Conservation (phyloP, 2,888 invertebrate genomes). For the Latheticus oryzae region DNA sequence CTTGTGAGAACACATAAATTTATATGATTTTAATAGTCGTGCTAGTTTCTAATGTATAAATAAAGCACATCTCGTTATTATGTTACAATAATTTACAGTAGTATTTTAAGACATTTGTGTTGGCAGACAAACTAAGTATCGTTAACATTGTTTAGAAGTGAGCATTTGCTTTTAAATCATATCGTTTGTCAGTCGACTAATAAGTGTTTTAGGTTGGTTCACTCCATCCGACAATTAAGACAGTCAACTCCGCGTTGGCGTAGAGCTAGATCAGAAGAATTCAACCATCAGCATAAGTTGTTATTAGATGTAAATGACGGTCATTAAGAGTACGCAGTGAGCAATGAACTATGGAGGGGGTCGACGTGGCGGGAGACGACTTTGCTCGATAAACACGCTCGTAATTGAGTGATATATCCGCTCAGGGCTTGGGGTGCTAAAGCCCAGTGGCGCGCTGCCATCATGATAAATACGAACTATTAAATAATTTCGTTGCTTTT, state of each 20-base stretch:
- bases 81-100: slow-evolving; percentile 40
- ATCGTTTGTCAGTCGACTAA: slow-evolving; percentile 40
- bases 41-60: slow-evolving; percentile 33
- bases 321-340: slow-evolving; percentile 53
- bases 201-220: slow-evolving; percentile 18
- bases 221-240: slow-evolving; percentile 21
- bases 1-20: slow-evolving; percentile 38
- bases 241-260: slow-evolving; percentile 12
- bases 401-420: slow-evolving; percentile 58
- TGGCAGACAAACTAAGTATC: slow-evolving; percentile 39
- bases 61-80: slow-evolving; percentile 33
- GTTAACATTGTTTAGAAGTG: slow-evolving; percentile 39
- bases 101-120: slow-evolving; percentile 41
- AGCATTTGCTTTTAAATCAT: slow-evolving; percentile 37
- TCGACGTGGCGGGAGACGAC: slow-evolving; percentile 45
- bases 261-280: slow-evolving; percentile 40
- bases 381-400: slow-evolving; percentile 56
- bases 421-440: slow-evolving; percentile 47
- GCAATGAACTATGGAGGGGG: slow-evolving; percentile 46
- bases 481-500: slow-evolving; percentile 41
- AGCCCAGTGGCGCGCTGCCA: slow-evolving; percentile 42
- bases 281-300: slow-evolving; percentile 49
- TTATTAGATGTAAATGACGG: slow-evolving; percentile 57
- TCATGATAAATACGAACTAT: slow-evolving; percentile 40
- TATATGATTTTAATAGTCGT: slow-evolving; percentile 39